Percentiles rank a stretch among this genome's conserved stretches.
Evolutionary conservation across 37 sponge, comb jelly and placozoan species (phyloP).

Genomic region (Axinella damicornis): DNA sequence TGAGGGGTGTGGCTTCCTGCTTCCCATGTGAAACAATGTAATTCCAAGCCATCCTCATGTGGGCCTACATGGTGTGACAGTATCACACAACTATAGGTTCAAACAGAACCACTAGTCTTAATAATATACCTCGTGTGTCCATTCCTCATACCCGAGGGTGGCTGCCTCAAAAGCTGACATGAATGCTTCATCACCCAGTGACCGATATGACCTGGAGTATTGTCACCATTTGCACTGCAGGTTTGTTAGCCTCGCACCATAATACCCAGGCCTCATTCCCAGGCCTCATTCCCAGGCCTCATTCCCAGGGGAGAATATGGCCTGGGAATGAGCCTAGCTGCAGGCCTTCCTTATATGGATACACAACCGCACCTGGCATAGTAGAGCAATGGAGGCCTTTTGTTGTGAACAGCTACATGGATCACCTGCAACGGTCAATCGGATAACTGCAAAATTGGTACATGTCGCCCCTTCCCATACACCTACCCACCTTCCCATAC

Average conservation of each 20-base stretch:
- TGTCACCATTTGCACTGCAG: no score
- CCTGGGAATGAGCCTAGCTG: no score
- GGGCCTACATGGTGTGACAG: slow-evolving; percentile 17
- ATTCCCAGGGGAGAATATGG: no score
- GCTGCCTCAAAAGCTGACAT: slow-evolving; percentile 44
- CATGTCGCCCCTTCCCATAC: no score
- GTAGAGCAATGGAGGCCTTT: slow-evolving; percentile 25
- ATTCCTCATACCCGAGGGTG: slow-evolving; percentile 40
- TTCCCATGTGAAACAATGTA: slow-evolving; percentile 23
- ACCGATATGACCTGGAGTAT: slow-evolving; percentile 28
- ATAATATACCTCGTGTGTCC: slow-evolving; percentile 38
- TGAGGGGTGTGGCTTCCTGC: slow-evolving; percentile 32
- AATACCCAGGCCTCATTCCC: neutral
- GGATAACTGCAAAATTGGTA: no score
- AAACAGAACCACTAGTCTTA: neutral
- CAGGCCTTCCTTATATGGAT: neutral
- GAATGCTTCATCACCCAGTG: slow-evolving; percentile 40
- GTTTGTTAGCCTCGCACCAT: neutral
- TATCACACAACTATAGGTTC: no score
- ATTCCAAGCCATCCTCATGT: slow-evolving; percentile 56
- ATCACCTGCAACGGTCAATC: no score
- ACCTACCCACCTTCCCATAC: neutral
- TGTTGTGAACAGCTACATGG: neutral
- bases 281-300: no score
- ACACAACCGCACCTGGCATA: slow-evolving; percentile 48